Conservation (phyloP, 2,797 vertebrate genomes). For the Sebastes kiyomatsui region DNA sequence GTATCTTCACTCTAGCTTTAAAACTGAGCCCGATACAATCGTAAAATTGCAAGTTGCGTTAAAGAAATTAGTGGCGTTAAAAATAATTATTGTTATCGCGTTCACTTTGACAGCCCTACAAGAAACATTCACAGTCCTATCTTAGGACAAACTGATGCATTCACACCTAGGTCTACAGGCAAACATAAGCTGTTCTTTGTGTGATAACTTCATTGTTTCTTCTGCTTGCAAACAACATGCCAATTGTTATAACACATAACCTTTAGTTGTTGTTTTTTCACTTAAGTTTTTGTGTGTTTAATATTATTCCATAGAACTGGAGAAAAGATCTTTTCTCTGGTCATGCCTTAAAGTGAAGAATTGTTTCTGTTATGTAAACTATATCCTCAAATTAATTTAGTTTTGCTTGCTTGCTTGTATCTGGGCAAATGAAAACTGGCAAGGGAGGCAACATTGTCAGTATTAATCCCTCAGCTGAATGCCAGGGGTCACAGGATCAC, state of each 20-base stretch:
- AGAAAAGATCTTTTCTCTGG: neutral
- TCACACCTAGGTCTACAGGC: neutral
- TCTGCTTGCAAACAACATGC: neutral
- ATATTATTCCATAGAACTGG: neutral
- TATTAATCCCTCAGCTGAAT: constrained; percentile 71
- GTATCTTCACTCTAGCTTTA: too few relatives aligned
- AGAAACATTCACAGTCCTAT: neutral
- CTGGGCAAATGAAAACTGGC: constrained; percentile 65
- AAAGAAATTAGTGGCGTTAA: too few relatives aligned
- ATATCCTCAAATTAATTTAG: constrained; percentile 47
- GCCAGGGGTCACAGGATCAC: constrained; percentile 64
- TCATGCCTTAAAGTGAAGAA: neutral
- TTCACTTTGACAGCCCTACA: too few relatives aligned
- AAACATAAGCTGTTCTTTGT: neutral
- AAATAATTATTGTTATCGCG: too few relatives aligned
- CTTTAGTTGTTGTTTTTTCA: neutral
- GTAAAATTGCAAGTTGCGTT: too few relatives aligned
- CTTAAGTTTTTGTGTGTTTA: neutral
- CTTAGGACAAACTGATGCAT: neutral
- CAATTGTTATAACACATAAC: neutral
- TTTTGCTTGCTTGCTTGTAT: constrained; percentile 14
- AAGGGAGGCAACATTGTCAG: constrained; percentile 66
- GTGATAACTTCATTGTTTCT: neutral
- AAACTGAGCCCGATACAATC: too few relatives aligned
- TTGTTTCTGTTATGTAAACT: constrained; percentile 46